phyloP scores from a whole-genome alignment of 2,888 invertebrate genomes.

The Mythimna impura region DNA sequence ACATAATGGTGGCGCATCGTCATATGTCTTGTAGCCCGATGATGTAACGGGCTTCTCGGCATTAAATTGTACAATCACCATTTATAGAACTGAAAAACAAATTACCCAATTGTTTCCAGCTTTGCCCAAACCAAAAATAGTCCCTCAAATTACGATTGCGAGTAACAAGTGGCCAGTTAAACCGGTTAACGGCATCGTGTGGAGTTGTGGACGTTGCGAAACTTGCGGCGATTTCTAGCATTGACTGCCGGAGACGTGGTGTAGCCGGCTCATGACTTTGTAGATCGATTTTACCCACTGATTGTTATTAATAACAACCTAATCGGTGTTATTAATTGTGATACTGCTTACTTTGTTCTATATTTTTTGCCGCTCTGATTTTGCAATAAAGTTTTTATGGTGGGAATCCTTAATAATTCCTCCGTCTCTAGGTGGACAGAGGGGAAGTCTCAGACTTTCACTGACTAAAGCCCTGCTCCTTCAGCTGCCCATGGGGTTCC shows the following conservation, averaged over 20 bases:
- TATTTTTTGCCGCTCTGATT: background rate
- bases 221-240: constrained; percentile 56
- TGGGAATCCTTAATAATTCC: too few species aligned
- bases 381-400: background rate
- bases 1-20: background rate
- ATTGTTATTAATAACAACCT: constrained; percentile 25
- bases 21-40: background rate
- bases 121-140: constrained; percentile 47
- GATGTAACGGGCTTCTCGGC: background rate
- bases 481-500: too few species aligned
- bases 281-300: constrained; percentile 14
- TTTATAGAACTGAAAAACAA: constrained; percentile 21
- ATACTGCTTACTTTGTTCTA: constrained; percentile 3
- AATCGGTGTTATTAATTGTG: constrained; percentile 20
- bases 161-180: constrained; percentile 60
- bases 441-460: too few species aligned
- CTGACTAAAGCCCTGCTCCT: too few species aligned
- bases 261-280: constrained; percentile 13
- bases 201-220: constrained; percentile 58
- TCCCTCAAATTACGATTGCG: constrained; percentile 48
- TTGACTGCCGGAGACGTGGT: constrained; percentile 46
- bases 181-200: constrained; percentile 42
- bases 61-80: background rate
- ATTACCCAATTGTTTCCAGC: constrained; percentile 30
- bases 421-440: too few species aligned